Conservation (phyloP, 30 jellyfish, hydroid and myxozoan genomes). For the Cassiopea xamachana region DNA sequence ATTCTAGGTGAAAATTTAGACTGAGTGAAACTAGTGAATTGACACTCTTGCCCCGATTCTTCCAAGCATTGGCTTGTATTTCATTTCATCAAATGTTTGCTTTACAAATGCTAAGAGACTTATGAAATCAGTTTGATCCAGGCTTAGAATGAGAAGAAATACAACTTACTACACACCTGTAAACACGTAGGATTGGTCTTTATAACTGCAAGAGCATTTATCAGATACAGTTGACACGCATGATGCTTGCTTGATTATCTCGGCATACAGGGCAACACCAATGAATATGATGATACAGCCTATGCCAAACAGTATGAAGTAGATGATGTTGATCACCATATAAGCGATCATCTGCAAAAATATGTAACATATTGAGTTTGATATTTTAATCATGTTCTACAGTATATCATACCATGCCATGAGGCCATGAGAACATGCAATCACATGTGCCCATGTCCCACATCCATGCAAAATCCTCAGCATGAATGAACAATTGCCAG, state of each 20-base stretch:
- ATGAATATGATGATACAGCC: slow-evolving; percentile 63
- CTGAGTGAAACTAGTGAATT: too few species aligned
- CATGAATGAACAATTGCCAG: too few species aligned
- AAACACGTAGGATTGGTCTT: not conserved
- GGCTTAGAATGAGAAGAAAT: not conserved
- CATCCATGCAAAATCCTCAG: too few species aligned
- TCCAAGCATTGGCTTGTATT: too few species aligned
- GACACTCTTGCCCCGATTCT: too few species aligned
- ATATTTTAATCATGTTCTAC: not conserved
- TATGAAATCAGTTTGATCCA: not conserved
- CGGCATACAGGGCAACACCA: slow-evolving; percentile 70
- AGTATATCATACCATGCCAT: not conserved
- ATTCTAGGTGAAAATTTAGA: too few species aligned
- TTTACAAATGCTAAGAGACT: not conserved
- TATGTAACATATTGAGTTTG: not conserved
- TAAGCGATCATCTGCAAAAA: slow-evolving; percentile 73
- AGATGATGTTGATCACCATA: slow-evolving; percentile 77
- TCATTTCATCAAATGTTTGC: not conserved
- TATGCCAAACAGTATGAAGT: slow-evolving; percentile 60
- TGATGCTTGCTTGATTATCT: not conserved
- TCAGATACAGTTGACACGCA: not conserved
- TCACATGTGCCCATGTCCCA: too few species aligned
- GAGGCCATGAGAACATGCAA: not conserved
- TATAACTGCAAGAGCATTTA: not conserved
- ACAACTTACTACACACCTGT: not conserved